A percentile compares a stretch with the other conserved stretches of the same genome.
Evolutionary conservation across 1,140 invertebrate genomes (phyloP).

Genomic region (Linepithema humile): DNA sequence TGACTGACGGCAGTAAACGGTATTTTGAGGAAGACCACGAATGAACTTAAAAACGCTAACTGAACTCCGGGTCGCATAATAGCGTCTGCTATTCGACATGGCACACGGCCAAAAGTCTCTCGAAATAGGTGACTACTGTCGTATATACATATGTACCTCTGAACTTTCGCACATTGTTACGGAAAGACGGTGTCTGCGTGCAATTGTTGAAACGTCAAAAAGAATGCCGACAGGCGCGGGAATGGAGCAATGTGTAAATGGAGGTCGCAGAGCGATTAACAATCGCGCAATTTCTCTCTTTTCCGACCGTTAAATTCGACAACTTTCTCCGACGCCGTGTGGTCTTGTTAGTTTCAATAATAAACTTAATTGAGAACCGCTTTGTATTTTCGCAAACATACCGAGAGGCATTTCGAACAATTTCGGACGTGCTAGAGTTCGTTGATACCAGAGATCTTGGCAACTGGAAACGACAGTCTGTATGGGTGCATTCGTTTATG

Average conservation of each 20-base stretch:
- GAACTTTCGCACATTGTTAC: conserved; percentile 37
- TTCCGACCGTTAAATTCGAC: neutral
- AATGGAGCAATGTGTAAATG: neutral
- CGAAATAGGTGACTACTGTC: conserved; percentile 67
- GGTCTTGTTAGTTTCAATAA: neutral
- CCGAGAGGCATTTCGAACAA: conserved; percentile 7
- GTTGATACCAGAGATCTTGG: conserved; percentile 56
- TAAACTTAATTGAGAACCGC: neutral
- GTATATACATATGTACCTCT: conserved; percentile 10
- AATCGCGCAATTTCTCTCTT: neutral
- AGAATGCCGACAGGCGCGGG: neutral
- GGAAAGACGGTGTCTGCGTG: conserved; percentile 1
- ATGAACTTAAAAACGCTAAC: conserved; percentile 29
- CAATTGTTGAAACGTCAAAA: conserved; percentile 31
- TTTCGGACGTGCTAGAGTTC: conserved; percentile 35
- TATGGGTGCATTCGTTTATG: no score
- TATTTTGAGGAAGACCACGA: neutral
- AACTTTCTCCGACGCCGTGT: neutral
- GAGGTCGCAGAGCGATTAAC: neutral
- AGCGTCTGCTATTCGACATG: conserved; percentile 67
- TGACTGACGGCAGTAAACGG: neutral
- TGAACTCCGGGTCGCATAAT: conserved; percentile 67
- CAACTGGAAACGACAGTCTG: conserved; percentile 33
- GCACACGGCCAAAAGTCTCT: conserved; percentile 70
- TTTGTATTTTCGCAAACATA: neutral